Conservation (phyloP, 2,888 invertebrate genomes). For the Yponomeuta sedellus region DNA sequence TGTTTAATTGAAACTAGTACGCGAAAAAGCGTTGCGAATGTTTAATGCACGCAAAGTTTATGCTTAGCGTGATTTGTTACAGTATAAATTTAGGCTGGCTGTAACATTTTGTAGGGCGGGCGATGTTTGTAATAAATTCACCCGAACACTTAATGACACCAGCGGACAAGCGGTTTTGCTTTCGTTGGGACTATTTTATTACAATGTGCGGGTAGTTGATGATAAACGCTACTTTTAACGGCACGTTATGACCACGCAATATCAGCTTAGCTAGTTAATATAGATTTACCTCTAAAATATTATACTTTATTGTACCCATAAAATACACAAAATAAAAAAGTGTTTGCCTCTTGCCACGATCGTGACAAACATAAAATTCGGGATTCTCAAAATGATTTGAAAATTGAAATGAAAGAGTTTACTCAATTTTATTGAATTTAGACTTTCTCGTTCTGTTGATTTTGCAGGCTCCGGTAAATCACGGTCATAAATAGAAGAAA, state of each 20-base stretch:
- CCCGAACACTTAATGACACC: constrained; percentile 21
- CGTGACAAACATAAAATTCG: too few relatives aligned
- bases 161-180: constrained; percentile 17
- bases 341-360: too few relatives aligned
- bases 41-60: constrained; percentile 22
- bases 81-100: constrained; percentile 15
- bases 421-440: too few relatives aligned
- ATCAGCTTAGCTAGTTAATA: not conserved
- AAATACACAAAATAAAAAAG: too few relatives aligned
- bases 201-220: not conserved
- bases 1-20: constrained; percentile 42
- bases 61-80: constrained; percentile 18
- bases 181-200: constrained; percentile 16
- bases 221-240: not conserved
- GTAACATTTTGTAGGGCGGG: constrained; percentile 8
- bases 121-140: constrained; percentile 18
- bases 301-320: too few relatives aligned
- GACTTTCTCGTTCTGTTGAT: too few relatives aligned
- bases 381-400: too few relatives aligned
- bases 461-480: too few relatives aligned
- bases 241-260: not conserved
- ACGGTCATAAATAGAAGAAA: too few relatives aligned
- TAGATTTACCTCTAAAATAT: too few relatives aligned
- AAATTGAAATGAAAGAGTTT: too few relatives aligned
- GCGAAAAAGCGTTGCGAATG: constrained; percentile 29